Percentiles rank a stretch among this genome's conserved stretches.
These are phyloP conservation scores for Steinernema khuongi DNA, from an alignment of 1,140 invertebrate genomes.

Conservation along the genomic window DNA sequence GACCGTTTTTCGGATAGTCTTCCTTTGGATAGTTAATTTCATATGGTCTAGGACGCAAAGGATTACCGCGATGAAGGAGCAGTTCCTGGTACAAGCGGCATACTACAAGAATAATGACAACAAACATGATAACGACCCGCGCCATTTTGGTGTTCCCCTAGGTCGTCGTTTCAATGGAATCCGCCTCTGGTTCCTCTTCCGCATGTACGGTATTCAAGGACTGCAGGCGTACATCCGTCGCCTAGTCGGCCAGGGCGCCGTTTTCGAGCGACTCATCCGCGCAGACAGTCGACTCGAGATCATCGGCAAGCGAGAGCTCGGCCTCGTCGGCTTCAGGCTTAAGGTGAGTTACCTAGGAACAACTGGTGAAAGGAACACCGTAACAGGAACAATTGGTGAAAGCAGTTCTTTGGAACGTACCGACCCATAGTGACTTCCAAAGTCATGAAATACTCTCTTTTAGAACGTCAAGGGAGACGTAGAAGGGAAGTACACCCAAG, in stretches of 20 bases:
- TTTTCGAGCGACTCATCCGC: slow-evolving; percentile 46
- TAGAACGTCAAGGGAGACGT: not conserved
- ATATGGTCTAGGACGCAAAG: slow-evolving; percentile 13
- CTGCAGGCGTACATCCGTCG: slow-evolving; percentile 72
- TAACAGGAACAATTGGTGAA: too few species aligned
- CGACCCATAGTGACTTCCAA: too few species aligned
- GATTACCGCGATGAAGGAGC: not conserved
- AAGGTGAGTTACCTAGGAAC: slow-evolving; percentile 63
- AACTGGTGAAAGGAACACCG: slow-evolving; percentile 10
- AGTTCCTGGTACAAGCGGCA: not conserved
- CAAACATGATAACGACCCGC: slow-evolving; percentile 29
- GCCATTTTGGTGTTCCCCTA: slow-evolving; percentile 88
- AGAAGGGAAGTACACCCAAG: not conserved
- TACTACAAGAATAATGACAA: not conserved
- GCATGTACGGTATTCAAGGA: slow-evolving; percentile 74
- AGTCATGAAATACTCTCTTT: not conserved
- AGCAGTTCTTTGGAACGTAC: too few species aligned
- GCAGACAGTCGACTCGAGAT: slow-evolving; percentile 67
- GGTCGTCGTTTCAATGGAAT: slow-evolving; percentile 78
- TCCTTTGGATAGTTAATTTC: slow-evolving; percentile 1
- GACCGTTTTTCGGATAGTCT: not conserved
- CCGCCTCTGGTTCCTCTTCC: slow-evolving; percentile 84
- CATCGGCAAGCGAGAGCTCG: slow-evolving; percentile 68
- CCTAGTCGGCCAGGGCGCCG: slow-evolving; percentile 37
- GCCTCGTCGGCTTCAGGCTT: slow-evolving; percentile 77